phyloP scores from a whole-genome alignment of 2,797 vertebrate species.

The Vireo griseus region DNA sequence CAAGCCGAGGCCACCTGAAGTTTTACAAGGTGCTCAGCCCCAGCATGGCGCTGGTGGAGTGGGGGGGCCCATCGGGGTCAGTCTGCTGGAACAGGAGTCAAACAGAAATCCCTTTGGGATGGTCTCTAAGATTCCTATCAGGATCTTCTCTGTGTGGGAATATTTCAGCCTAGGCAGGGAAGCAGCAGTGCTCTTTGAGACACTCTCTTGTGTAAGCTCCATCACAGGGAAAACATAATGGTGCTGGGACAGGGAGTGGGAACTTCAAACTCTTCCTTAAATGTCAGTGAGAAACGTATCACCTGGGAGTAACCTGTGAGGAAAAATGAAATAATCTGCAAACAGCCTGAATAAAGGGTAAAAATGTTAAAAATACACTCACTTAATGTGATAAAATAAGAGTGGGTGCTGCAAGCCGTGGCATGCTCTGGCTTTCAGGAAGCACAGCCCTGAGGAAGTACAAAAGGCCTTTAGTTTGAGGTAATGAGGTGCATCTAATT shows the following conservation, averaged over 20 bases:
- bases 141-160: constrained; percentile 16
- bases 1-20: not conserved
- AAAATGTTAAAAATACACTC: constrained; percentile 45
- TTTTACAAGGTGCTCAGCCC: not conserved
- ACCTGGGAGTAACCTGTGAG: constrained; percentile 15
- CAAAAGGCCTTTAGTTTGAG: constrained; percentile 77
- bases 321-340: constrained; percentile 53
- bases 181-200: not conserved
- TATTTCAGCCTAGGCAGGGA: constrained; percentile 31
- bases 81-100: constrained; percentile 9
- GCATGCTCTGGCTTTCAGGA: constrained; percentile 60
- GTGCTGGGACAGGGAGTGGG: not conserved
- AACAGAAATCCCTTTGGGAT: not conserved
- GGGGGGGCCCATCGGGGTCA: not conserved
- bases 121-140: not conserved
- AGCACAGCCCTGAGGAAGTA: constrained; percentile 65
- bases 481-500: constrained; percentile 80
- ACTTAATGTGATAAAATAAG: constrained; percentile 29
- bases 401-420: constrained; percentile 35
- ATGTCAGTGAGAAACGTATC: not conserved
- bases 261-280: not conserved
- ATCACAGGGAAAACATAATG: not conserved
- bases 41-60: not conserved
- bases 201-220: not conserved
- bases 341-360: constrained; percentile 14